These are phyloP conservation scores for Drosophila bifasciata DNA, from an alignment of 1,140 invertebrate species.

Conservation along the genomic window DNA sequence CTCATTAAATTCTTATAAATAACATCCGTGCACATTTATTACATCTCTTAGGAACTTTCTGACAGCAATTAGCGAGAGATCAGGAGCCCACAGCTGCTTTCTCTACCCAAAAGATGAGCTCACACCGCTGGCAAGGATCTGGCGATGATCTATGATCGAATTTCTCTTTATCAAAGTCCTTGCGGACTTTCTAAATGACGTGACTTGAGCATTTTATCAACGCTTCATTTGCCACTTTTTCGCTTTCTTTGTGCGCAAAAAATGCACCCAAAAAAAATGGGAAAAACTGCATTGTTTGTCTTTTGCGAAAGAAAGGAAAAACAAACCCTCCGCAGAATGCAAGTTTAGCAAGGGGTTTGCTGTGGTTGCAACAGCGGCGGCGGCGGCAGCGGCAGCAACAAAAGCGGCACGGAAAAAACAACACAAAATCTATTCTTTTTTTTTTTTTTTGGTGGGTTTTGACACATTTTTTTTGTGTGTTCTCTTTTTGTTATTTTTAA, in stretches of 20 bases:
- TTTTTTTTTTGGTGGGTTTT: slow-evolving; percentile 18
- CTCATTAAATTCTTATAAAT: slow-evolving; percentile 47
- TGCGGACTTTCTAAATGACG: too few relatives aligned
- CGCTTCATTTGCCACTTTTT: slow-evolving; percentile 73
- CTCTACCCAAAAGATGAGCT: not conserved
- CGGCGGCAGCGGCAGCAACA: too few relatives aligned
- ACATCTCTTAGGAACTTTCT: slow-evolving; percentile 34
- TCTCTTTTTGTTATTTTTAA: slow-evolving; percentile 38
- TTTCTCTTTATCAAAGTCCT: slow-evolving; percentile 21
- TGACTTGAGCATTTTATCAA: slow-evolving; percentile 49
- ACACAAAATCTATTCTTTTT: slow-evolving; percentile 41
- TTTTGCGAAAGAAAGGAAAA: slow-evolving; percentile 75
- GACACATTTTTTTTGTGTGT: slow-evolving; percentile 47
- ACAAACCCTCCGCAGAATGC: slow-evolving; percentile 63
- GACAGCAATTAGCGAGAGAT: slow-evolving; percentile 54
- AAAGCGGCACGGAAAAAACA: not conserved
- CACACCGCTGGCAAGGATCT: not conserved
- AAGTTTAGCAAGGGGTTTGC: slow-evolving; percentile 69
- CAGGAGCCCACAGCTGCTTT: slow-evolving; percentile 43
- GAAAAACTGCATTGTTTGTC: slow-evolving; percentile 64
- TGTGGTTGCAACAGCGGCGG: slow-evolving; percentile 23
- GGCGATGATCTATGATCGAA: slow-evolving; percentile 53
- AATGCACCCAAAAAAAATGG: slow-evolving; percentile 49
- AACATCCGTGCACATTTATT: slow-evolving; percentile 29
- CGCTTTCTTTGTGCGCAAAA: slow-evolving; percentile 44